Base-by-base conservation (phyloP, 2,888 invertebrate species). In the Acrobasis consociella region DNA sequence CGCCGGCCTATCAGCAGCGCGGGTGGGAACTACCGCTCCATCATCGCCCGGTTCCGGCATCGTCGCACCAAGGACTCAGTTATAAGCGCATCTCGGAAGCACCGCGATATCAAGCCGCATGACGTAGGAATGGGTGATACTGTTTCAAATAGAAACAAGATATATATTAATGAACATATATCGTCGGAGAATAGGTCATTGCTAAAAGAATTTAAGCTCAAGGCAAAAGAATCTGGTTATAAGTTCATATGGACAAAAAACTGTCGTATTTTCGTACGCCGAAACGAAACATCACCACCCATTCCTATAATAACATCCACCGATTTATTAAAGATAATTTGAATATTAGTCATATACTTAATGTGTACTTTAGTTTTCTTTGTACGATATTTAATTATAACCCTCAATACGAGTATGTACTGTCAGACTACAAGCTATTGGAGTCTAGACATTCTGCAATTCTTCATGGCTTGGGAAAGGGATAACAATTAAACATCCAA, bases 211-310 rank as follows among this genome's bases (percentile, higher is more conserved):
- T 51, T 42, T n/a, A 64, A 61, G 17, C 15, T 49, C 31, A 64
- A 64, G 38, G 61, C 58, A 9, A 58, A 52, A 11, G 58, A 61
- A 38, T 9, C 9, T 1, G 52, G 50, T 11, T 61, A 13, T 53
- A 62, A 64, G 17, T 64, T 46, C 11, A 13, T 64, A 9, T 64
- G 61, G 61, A 64, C 64, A 61, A 64, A 62, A 64, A 64, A 64
- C 64, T 64, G 64, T 53, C 58, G 61, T 13, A 64, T 64, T 58
- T 64, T 37, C 15, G 50, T 62, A 0, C 51, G 61, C 8, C 39
- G 37, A 58, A 61, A 49, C 58, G 64, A 62, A 16, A 62, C 31
- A 13, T 64, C 64, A 11, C 64, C 64, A n/a, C 58, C 64, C 8
- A 46, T 64, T 8, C 52, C 64, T 9, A 58, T 64, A 31, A 10